These are phyloP conservation scores for Drosophila siamana DNA, from an alignment of 2,888 invertebrate species.

Conservation along the genomic window DNA sequence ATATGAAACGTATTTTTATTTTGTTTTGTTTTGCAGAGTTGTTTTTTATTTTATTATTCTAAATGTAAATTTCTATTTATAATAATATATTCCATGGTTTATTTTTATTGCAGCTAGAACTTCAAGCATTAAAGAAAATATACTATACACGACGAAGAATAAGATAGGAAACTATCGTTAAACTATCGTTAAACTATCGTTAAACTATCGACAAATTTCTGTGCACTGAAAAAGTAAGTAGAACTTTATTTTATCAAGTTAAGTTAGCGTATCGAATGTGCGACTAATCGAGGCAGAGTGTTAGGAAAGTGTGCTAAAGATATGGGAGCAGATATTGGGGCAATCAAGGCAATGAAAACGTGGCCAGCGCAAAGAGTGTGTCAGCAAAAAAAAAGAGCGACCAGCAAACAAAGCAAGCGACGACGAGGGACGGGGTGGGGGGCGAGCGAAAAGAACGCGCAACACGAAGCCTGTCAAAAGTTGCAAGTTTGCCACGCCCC, in stretches of 20 bases:
- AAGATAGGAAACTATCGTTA: not conserved
- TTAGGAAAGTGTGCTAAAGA: too few relatives aligned
- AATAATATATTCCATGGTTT: too few relatives aligned
- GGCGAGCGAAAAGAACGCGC: not conserved
- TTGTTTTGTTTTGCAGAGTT: constrained; percentile 2
- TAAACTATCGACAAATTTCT: too few relatives aligned
- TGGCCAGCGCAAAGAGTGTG: constrained; percentile 50
- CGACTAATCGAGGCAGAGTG: not conserved
- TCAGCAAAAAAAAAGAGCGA: constrained; percentile 63
- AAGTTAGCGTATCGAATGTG: constrained; percentile 2
- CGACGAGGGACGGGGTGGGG: too few relatives aligned
- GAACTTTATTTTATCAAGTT: not conserved
- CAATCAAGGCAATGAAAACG: constrained; percentile 61
- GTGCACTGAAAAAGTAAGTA: not conserved
- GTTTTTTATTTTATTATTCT: not conserved
- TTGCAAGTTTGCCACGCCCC: constrained; percentile 28
- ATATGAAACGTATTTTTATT: constrained; percentile 6
- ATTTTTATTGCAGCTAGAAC: not conserved
- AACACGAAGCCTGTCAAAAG: constrained; percentile 49
- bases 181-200: not conserved
- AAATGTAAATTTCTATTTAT: not conserved
- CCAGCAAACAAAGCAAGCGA: not conserved
- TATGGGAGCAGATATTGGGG: constrained; percentile 19
- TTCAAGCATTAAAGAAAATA: too few relatives aligned
- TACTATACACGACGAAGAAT: not conserved